Evolutionary conservation across 2,797 vertebrate genomes (phyloP).

Genomic region (Coranthus polyacanthus): DNA sequence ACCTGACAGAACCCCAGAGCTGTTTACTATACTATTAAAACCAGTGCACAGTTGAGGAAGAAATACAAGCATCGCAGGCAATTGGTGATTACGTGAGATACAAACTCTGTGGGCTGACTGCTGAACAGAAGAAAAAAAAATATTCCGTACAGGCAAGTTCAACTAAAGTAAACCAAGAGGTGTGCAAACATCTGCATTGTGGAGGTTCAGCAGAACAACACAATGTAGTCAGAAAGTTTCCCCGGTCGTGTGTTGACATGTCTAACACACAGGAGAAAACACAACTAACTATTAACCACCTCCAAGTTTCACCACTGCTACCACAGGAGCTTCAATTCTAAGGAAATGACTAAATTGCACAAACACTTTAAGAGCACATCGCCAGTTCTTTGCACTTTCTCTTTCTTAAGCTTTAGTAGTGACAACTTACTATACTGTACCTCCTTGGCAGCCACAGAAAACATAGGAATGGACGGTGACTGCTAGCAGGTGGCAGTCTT

Average conservation of each 20-base stretch:
- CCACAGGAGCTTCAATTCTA: slow-evolving; percentile 6
- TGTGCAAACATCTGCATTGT: neutral
- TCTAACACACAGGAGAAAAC: slow-evolving; percentile 23
- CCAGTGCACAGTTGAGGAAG: neutral
- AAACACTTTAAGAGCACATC: neutral
- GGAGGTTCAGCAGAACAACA: neutral
- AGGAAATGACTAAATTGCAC: slow-evolving; percentile 33
- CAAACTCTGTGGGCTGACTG: neutral
- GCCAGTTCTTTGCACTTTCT: neutral
- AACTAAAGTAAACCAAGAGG: neutral
- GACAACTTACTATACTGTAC: neutral
- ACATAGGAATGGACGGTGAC: slow-evolving; percentile 27
- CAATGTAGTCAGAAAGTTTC: slow-evolving; percentile 27
- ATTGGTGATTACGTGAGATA: neutral
- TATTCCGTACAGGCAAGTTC: too few relatives aligned
- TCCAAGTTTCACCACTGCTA: slow-evolving; percentile 40
- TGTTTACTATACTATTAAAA: slow-evolving; percentile 2
- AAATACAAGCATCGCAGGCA: neutral
- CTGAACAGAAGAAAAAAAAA: slow-evolving; percentile 11
- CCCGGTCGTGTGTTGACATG: slow-evolving; percentile 63
- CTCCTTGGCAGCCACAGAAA: slow-evolving; percentile 22
- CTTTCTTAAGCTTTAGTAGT: slow-evolving; percentile 1
- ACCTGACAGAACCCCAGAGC: neutral
- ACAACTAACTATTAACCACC: slow-evolving; percentile 16
- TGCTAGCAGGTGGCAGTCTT: slow-evolving; percentile 52